These are phyloP conservation scores for Arion vulgaris DNA, from an alignment of 1,140 invertebrate species.

Conservation along the genomic window DNA sequence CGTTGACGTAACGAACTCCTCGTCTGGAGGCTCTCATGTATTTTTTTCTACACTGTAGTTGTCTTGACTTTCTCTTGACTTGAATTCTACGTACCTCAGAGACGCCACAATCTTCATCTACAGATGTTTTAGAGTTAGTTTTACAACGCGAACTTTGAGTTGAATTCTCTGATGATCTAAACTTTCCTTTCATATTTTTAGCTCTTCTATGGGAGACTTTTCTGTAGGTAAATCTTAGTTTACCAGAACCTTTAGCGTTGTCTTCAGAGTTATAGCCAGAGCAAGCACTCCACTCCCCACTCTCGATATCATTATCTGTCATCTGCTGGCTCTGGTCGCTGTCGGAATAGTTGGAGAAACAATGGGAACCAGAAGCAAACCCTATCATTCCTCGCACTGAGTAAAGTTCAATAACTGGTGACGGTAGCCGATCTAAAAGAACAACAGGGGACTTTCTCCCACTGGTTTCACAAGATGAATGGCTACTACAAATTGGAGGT, in stretches of 20 bases:
- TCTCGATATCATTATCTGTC: neutral
- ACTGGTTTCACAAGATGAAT: neutral
- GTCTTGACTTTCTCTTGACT: neutral
- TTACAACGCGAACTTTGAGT: neutral
- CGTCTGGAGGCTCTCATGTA: neutral
- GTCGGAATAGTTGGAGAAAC: neutral
- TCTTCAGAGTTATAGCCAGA: slow-evolving; percentile 1
- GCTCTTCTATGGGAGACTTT: neutral
- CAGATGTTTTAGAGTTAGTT: neutral
- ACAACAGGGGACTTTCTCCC: slow-evolving; percentile 13
- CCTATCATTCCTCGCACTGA: neutral
- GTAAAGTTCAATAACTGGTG: slow-evolving; percentile 26
- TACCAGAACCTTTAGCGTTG: neutral
- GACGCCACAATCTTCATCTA: neutral
- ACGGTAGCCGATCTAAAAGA: slow-evolving; percentile 14
- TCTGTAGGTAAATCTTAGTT: slow-evolving; percentile 1
- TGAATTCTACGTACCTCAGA: neutral
- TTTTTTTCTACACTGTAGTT: neutral
- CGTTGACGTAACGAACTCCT: slow-evolving; percentile 4
- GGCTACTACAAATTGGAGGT: neutral
- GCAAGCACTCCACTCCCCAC: neutral
- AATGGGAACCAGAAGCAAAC: neutral
- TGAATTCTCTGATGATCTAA: neutral
- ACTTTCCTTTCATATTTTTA: neutral
- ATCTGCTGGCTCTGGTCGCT: neutral